Evolutionary conservation across 2,797 vertebrate species (phyloP).

Genomic region (Lepilemur ruficaudatus): DNA sequence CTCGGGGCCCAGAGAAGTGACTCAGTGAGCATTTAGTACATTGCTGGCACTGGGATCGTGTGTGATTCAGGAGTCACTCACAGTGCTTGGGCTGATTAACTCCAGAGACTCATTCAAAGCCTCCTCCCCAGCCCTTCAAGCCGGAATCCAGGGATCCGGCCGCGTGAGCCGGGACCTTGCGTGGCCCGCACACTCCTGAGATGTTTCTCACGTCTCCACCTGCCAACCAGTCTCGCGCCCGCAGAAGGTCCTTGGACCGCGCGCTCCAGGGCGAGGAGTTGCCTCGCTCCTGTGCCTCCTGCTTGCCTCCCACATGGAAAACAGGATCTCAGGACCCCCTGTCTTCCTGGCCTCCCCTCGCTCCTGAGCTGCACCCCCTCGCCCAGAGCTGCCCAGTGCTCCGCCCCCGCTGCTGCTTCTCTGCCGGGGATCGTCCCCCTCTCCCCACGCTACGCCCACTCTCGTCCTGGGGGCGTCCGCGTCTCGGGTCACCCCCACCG

Average conservation of each 20-base stretch:
- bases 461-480: neutral
- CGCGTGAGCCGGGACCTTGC: neutral
- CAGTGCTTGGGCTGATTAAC: neutral
- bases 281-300: neutral
- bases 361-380: neutral
- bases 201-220: neutral
- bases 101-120: neutral
- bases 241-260: neutral
- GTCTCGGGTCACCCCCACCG: neutral
- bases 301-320: neutral
- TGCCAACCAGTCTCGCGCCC: neutral
- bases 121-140: neutral
- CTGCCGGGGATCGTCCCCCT: neutral
- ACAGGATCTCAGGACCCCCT: neutral
- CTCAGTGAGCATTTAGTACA: slow-evolving; percentile 41
- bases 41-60: neutral
- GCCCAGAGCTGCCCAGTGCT: neutral
- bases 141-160: neutral
- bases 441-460: neutral
- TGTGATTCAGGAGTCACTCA: slow-evolving; percentile 64
- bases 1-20: slow-evolving; percentile 59
- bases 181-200: neutral
- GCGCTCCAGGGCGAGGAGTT: neutral
- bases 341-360: neutral
- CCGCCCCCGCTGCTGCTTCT: neutral